Evolutionary conservation across 1,140 invertebrate species (phyloP), one percentile per base, ranked within the genome.

Genomic region (Diachasmimorpha longicaudata): DNA sequence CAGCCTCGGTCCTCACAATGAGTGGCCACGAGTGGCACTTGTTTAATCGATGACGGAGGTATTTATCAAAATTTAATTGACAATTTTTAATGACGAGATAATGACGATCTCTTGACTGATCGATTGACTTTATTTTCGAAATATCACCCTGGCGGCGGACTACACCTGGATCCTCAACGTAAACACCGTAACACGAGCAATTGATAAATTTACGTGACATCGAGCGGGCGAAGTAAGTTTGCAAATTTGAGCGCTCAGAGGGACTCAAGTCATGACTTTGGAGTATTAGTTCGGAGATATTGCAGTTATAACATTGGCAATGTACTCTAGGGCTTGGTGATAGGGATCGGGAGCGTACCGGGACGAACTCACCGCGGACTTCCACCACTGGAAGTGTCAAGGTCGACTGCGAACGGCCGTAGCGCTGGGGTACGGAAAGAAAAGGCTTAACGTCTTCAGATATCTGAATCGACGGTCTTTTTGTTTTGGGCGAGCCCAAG

Each of bases 221-320:
- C 10, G 85, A 86, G n/a, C 82, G 81, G 2, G 79, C 78, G 58
- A 87, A 87, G 71, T 88, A 87, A 0, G 80, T 80, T 11, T 80
- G 79, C 14, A 87, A 86, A 19, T 88, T 85, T 6, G 78, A 82
- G 14, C 82, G 82, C 74, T 88, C 86, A 6, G 82, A 76, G n/a
- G 83, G 80, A 10, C 85, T 83, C 6, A 88, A 74, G 46, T 86
- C 81, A 10, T 77, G 78, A 70, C 85, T 86, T 37, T 82, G 82
- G 13, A 82, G 39, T 4, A 88, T 88, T 77, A 87, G 79, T 77
- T 86, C 81, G 9, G 84, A 85, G 0, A 88, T 84, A 72, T 86
- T 87, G 79, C 86, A 88, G 70, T 88, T 87, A 79, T 88, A 87
- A 78, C 86, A 87, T 46, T 83, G 75, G 79, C 85, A 86, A 21